Conservation (phyloP, 35 echinoderm and acorn worm species). For the Antedon bifida region DNA sequence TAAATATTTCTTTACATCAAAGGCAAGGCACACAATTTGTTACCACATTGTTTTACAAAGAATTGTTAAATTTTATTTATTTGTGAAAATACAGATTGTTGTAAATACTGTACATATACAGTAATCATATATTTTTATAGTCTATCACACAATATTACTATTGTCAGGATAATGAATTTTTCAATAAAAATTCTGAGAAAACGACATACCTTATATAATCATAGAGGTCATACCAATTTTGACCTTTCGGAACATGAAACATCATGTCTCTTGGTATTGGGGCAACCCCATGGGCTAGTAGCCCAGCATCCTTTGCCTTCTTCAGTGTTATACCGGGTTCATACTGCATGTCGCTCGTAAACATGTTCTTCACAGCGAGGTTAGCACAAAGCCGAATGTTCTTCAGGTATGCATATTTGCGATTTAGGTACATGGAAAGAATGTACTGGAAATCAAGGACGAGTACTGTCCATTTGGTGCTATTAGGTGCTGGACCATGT, state of each 20-base stretch:
- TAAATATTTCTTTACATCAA: too few relatives aligned
- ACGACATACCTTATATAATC: slow-evolving; percentile 70
- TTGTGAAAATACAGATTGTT: too few relatives aligned
- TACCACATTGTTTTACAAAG: too few relatives aligned
- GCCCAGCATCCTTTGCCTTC: slow-evolving; percentile 61
- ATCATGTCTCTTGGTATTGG: slow-evolving; percentile 88
- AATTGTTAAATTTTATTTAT: too few relatives aligned
- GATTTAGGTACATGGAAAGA: slow-evolving; percentile 92
- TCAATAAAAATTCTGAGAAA: neutral
- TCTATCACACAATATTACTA: too few relatives aligned
- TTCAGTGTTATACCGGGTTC: slow-evolving; percentile 73
- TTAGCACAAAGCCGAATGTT: slow-evolving; percentile 72
- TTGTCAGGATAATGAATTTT: too few relatives aligned
- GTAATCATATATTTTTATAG: too few relatives aligned
- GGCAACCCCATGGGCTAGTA: slow-evolving; percentile 58
- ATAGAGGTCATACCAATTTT: slow-evolving; percentile 61
- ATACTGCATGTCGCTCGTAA: slow-evolving; percentile 89
- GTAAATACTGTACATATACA: too few relatives aligned
- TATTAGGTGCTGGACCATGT: slow-evolving; percentile 68
- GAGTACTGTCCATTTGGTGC: slow-evolving; percentile 64
- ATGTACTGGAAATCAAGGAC: slow-evolving; percentile 96
- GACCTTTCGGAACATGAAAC: slow-evolving; percentile 66
- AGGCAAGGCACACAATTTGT: too few relatives aligned
- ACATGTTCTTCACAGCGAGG: slow-evolving; percentile 84
- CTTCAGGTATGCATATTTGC: slow-evolving; percentile 77